phyloP scores from a whole-genome alignment of 2,888 invertebrate genomes.

The Cryptops parisi region DNA sequence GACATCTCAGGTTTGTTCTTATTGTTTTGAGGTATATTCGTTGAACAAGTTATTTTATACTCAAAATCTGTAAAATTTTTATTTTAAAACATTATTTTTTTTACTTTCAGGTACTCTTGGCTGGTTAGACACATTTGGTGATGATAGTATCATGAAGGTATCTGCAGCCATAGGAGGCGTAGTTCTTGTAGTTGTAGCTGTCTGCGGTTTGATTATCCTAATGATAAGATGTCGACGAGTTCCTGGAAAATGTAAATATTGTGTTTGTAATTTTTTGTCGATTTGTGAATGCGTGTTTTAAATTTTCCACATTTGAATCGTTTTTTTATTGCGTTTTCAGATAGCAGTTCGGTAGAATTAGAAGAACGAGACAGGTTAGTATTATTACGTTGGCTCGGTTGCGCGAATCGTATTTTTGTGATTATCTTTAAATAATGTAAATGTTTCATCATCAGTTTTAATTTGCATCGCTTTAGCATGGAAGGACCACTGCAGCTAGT shows the following conservation, averaged over 20 bases:
- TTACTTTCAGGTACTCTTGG: slow-evolving; percentile 52
- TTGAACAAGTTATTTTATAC: too few relatives aligned
- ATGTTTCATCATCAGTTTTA: too few relatives aligned
- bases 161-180: slow-evolving; percentile 52
- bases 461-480: slow-evolving; percentile 5
- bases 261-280: neutral
- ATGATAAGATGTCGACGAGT: slow-evolving; percentile 69
- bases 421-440: too few relatives aligned
- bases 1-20: slow-evolving; percentile 42
- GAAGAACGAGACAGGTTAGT: slow-evolving; percentile 12
- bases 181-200: slow-evolving; percentile 54
- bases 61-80: neutral
- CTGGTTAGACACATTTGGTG: slow-evolving; percentile 57
- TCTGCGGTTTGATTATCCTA: slow-evolving; percentile 71
- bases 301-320: neutral
- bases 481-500: slow-evolving; percentile 14
- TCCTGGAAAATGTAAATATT: slow-evolving; percentile 62
- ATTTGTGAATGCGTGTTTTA: neutral
- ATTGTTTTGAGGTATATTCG: too few relatives aligned
- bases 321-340: slow-evolving; percentile 3
- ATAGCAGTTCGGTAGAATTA: slow-evolving; percentile 13
- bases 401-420: too few relatives aligned
- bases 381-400: neutral
- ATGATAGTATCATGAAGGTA: slow-evolving; percentile 61
- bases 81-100: slow-evolving; percentile 10